Conservation (phyloP, 2,888 invertebrate species). For the Biston stratarius region DNA sequence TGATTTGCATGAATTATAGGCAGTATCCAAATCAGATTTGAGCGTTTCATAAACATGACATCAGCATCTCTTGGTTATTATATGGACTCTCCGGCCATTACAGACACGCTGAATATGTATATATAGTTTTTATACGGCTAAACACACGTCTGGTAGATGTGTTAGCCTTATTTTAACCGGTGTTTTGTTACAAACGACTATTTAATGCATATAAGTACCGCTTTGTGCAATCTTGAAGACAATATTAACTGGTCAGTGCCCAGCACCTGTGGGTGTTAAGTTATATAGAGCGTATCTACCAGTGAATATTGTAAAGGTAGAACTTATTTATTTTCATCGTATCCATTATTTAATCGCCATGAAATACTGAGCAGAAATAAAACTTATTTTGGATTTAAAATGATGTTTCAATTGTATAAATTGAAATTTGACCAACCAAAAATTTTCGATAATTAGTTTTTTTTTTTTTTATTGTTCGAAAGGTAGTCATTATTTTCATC, state of each 20-base stretch:
- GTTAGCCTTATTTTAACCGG: slow-evolving; percentile 21
- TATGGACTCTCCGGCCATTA: neutral
- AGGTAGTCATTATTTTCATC: too few relatives aligned
- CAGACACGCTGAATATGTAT: slow-evolving; percentile 1
- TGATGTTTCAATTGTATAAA: too few relatives aligned
- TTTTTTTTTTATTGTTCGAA: too few relatives aligned
- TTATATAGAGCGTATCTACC: slow-evolving; percentile 23
- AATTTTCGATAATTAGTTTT: too few relatives aligned
- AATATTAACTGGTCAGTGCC: slow-evolving; percentile 46
- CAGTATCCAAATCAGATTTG: neutral
- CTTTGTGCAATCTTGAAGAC: slow-evolving; percentile 35
- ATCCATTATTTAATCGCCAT: too few relatives aligned
- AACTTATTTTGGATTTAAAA: neutral
- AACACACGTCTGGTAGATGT: slow-evolving; percentile 7
- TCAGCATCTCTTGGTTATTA: neutral
- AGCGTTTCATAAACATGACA: slow-evolving; percentile 14
- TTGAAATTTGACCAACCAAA: too few relatives aligned
- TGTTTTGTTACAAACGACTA: slow-evolving; percentile 40
- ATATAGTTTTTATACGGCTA: slow-evolving; percentile 19
- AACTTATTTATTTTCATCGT: neutral
- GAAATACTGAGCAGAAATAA: too few relatives aligned
- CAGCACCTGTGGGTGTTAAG: slow-evolving; percentile 42
- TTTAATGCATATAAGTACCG: slow-evolving; percentile 40
- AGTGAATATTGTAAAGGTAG: slow-evolving; percentile 6
- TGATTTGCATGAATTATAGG: slow-evolving; percentile 6